Evolutionary conservation across 1,140 invertebrate genomes (phyloP).

Genomic region (Agraylea sexmaculata): DNA sequence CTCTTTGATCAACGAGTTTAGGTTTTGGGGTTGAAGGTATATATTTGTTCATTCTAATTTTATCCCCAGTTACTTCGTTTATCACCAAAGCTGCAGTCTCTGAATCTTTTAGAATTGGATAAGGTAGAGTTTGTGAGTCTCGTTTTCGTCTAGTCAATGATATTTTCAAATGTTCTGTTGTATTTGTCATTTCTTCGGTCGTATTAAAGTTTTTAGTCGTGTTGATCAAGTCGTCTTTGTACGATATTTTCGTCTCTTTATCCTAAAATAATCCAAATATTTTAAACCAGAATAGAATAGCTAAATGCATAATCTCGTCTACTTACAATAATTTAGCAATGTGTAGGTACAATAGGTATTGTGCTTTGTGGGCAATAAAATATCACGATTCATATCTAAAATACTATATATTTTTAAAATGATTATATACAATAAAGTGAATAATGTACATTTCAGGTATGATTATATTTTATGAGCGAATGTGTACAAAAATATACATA

Average conservation of each 20-base stretch:
- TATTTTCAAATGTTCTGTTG: slow-evolving; percentile 18
- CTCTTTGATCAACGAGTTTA: slow-evolving; percentile 13
- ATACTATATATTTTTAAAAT: slow-evolving; percentile 17
- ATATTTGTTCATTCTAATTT: slow-evolving; percentile 8
- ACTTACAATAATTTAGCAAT: not conserved
- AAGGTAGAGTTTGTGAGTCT: slow-evolving; percentile 1
- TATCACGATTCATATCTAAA: slow-evolving; percentile 12
- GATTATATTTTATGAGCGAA: too few species aligned
- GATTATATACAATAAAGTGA: too few species aligned
- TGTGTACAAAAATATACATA: slow-evolving; percentile 10
- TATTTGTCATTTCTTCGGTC: slow-evolving; percentile 10
- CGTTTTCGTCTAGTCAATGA: slow-evolving; percentile 11
- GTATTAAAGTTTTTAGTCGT: not conserved
- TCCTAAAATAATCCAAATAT: slow-evolving; percentile 15
- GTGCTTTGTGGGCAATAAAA: too few species aligned
- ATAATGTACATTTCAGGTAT: slow-evolving; percentile 20
- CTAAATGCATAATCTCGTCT: slow-evolving; percentile 2
- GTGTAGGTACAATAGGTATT: slow-evolving; percentile 5
- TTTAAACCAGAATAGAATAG: not conserved
- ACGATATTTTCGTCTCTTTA: slow-evolving; percentile 7
- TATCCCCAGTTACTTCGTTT: slow-evolving; percentile 14
- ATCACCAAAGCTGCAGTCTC: slow-evolving; percentile 15
- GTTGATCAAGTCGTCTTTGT: slow-evolving; percentile 6
- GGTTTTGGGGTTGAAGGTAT: slow-evolving; percentile 8
- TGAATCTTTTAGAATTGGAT: too few species aligned